Evolutionary conservation across 2,888 invertebrate species (phyloP), one percentile per base, ranked within the genome.

Genomic region (Tanytarsus gracilentus): DNA sequence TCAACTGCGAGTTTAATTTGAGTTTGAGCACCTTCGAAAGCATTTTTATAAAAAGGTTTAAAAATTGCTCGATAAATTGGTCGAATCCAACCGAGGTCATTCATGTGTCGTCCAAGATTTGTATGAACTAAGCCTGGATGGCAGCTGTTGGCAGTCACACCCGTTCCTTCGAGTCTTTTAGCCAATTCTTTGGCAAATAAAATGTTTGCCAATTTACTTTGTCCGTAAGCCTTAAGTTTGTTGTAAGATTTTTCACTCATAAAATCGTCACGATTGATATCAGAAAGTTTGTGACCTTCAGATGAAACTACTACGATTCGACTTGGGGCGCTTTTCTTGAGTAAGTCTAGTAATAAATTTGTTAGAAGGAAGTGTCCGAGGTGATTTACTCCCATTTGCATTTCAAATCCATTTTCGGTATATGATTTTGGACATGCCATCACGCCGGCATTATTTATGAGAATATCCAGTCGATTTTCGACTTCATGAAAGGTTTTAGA

Each of bases 361-460:
- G 89, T 90, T 16, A 90, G 76, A 21, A 88, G 76, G 71, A 89
- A 90, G 71, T 88, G 89, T 1, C 88, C 88, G 68, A 89, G 78
- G 67, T 89, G 85, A 76, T 89, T 90, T 50, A 87, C 84, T 5
- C 88, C 89, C 1, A 91, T 71, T 67, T 90, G 88, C 70, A 82
- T 77, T 75, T 91, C 90, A 69, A 89, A 86, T 36, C 89, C 89
- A 67, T 91, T 89, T 59, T 70, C 72, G 0, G 90, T 90, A 62
- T 79, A 72, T n/a, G 77, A 73, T 64, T 76, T 73, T 1, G 82
- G 81, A 62, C 81, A 82, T 66, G 83, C 77, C 87, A 88, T 88
- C 25, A 90, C 83, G 0, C 84, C 90, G 8, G 87, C 91, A 74
- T 90, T 91, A 72, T 89, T 89, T 62, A 91, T 82, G 48, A 91